These are phyloP conservation scores for Hyperopisus bebe DNA, from an alignment of 2,113 vertebrate genomes.

Conservation along the genomic window DNA sequence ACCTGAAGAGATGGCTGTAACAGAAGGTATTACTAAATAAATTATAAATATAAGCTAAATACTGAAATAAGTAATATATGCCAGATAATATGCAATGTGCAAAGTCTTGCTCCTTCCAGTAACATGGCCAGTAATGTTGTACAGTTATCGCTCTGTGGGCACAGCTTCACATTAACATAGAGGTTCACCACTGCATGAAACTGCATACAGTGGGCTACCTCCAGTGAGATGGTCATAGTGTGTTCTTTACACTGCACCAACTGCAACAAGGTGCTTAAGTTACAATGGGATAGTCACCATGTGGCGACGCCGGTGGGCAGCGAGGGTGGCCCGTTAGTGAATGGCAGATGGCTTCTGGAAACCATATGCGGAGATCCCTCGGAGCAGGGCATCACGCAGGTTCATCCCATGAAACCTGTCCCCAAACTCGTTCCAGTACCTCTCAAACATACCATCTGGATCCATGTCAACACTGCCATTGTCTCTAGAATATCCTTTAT, in stretches of 20 bases:
- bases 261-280: neutral
- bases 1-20: neutral
- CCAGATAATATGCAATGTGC: neutral
- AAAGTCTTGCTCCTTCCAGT: neutral
- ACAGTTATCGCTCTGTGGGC: neutral
- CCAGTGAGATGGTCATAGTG: neutral
- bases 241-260: neutral
- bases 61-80: neutral
- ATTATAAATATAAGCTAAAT: neutral
- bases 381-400: slow-evolving; percentile 60
- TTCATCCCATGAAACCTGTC: neutral
- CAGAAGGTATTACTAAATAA: neutral
- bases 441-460: neutral
- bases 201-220: neutral
- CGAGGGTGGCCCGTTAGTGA: slow-evolving; percentile 75
- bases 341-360: slow-evolving; percentile 82
- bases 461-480: neutral
- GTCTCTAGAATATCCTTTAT: neutral
- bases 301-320: neutral
- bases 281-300: neutral
- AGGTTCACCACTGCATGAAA: neutral
- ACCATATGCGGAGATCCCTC: slow-evolving; percentile 77
- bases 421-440: neutral
- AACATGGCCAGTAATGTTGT: neutral
- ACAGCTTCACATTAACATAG: neutral